These are phyloP conservation scores for Phoebastria nigripes DNA, from an alignment of 2,797 vertebrate species.

Conservation along the genomic window DNA sequence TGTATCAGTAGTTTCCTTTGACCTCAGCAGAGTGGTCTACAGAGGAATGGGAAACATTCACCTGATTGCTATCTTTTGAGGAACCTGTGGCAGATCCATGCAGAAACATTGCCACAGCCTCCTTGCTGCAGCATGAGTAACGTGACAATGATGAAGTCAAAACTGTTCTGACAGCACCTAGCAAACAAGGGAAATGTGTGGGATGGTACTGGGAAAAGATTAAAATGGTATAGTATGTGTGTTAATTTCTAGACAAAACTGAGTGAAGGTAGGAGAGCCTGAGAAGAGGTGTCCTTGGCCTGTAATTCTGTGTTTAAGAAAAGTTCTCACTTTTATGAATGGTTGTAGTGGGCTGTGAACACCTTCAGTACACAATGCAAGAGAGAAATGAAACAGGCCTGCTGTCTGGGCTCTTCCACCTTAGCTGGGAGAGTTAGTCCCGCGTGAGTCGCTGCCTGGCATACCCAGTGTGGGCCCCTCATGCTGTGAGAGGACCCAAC, in stretches of 20 bases:
- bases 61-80: neutral
- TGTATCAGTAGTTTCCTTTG: neutral
- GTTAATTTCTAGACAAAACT: neutral
- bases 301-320: neutral
- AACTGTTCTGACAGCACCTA: neutral
- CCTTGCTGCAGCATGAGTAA: slow-evolving; percentile 21
- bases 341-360: neutral
- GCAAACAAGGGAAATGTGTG: neutral
- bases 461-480: fast-evolving
- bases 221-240: neutral
- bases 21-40: neutral
- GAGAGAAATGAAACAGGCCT: neutral
- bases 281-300: neutral
- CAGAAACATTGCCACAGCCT: neutral
- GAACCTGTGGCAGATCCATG: neutral
- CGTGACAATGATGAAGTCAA: neutral
- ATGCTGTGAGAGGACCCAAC: fast-evolving
- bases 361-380: fast-evolving
- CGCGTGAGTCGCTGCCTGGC: neutral
- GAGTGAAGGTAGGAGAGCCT: neutral
- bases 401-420: neutral
- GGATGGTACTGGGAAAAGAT: neutral
- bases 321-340: neutral
- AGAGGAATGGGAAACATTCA: neutral
- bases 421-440: neutral